Base-by-base conservation (phyloP, 2,113 vertebrate species). In the Bos javanicus region DNA sequence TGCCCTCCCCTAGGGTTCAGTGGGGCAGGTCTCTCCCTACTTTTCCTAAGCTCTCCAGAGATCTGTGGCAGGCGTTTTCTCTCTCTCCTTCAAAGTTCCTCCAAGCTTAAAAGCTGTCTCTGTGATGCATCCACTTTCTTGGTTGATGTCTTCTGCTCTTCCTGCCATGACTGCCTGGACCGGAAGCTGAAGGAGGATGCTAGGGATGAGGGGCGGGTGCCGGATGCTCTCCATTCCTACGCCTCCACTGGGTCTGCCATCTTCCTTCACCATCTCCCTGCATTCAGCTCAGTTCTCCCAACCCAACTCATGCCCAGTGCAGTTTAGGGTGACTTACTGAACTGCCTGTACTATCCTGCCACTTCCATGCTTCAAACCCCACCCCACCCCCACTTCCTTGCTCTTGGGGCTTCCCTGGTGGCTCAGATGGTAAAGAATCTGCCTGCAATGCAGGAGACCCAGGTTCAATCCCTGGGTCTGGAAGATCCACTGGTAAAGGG, bases 221-320 rank as follows among this genome's bases (percentile, higher is more conserved):
- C 23, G 3, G 36, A 9, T 54, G 36, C 30, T 76, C 80, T 57
- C 19, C 33, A 8, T 6, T 39, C 28, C 54, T 14, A 46, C 6
- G 6, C 21, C 36, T 48, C 54, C 19, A 1, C 25, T 7, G 3
- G 12, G 30, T 26, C 39, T 7, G 2, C 1, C 19, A 26, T 14
- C 19, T 39, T 39, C 14, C 33, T 89, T 67, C 50, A 36, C 52
- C 19, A 39, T 15, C 62, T 33, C 8, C 6, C 36, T 17, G 33
- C 23, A n/a, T 33, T 26, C 43, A 1, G 10, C 5, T n/a, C 39
- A 80, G 54, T 6, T 67, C 6, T 19, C 13, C 36, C 5, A 59
- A 2, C 7, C 13, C 2, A 9, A 5, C 16, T 50, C 5, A 12
- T 0, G 2, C 7, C 28, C 14, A 26, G 2, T 1, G 7, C 39